A percentile compares a stretch with the other conserved stretches of the same genome.
Conservation (phyloP, 2,797 vertebrate genomes). For the Salarias fasciatus region DNA sequence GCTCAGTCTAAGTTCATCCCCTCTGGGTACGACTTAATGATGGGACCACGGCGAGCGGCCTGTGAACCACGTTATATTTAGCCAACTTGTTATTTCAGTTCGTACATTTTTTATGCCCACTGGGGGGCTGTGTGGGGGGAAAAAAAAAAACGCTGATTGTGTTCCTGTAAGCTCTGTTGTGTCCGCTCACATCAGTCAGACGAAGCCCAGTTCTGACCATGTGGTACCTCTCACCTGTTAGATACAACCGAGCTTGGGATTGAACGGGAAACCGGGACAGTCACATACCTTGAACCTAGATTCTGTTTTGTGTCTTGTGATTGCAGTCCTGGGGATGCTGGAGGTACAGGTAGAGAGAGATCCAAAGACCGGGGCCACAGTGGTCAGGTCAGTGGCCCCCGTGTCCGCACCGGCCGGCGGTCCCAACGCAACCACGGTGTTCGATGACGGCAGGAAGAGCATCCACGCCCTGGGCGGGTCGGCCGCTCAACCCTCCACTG, state of each 20-base stretch:
- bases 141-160: neutral
- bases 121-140: slow-evolving; percentile 25
- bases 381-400: slow-evolving; percentile 72
- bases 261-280: neutral
- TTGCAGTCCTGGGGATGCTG: slow-evolving; percentile 75
- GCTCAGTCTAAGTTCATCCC: slow-evolving; percentile 26
- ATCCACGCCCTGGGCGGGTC: slow-evolving; percentile 57
- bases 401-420: slow-evolving; percentile 39
- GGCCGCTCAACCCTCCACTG: slow-evolving; percentile 51
- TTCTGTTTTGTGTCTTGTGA: slow-evolving; percentile 10
- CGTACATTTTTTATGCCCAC: slow-evolving; percentile 40
- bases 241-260: neutral
- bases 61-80: slow-evolving; percentile 56
- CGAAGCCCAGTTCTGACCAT: slow-evolving; percentile 20
- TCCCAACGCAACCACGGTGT: slow-evolving; percentile 40
- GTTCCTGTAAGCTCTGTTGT: slow-evolving; percentile 20
- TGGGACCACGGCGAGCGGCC: slow-evolving; percentile 25
- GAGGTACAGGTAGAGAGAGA: slow-evolving; percentile 75
- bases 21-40: slow-evolving; percentile 35
- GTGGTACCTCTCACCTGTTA: slow-evolving; percentile 6
- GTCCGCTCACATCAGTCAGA: slow-evolving; percentile 14
- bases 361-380: slow-evolving; percentile 71
- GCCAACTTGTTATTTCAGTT: slow-evolving; percentile 48
- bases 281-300: too few relatives aligned
- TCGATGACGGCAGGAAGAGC: slow-evolving; percentile 77